Evolutionary conservation across 2,888 invertebrate genomes (phyloP).

Genomic region (Tachina fera): DNA sequence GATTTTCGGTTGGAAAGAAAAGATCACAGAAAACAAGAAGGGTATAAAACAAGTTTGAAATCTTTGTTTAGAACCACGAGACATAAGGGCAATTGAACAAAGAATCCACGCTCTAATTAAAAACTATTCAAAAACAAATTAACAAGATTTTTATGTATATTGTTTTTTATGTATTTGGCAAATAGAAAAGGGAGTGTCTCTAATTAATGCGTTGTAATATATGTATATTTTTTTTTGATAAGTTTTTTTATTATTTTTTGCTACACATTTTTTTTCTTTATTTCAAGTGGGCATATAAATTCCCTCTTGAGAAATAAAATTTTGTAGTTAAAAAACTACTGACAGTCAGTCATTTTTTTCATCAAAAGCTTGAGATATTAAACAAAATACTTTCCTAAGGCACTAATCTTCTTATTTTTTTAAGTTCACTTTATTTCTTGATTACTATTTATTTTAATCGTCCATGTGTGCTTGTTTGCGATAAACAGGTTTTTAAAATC

Average conservation of each 20-base stretch:
- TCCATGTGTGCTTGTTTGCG: neutral
- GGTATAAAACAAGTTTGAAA: neutral
- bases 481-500: neutral
- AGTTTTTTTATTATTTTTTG: too few relatives aligned
- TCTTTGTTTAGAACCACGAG: neutral
- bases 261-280: too few relatives aligned
- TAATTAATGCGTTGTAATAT: conserved; percentile 29
- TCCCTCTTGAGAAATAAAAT: neutral
- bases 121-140: conserved; percentile 77
- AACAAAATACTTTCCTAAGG: too few relatives aligned
- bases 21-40: neutral
- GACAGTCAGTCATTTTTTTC: neutral
- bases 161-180: neutral
- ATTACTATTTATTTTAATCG: conserved; percentile 18
- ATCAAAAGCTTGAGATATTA: neutral
- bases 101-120: conserved; percentile 75
- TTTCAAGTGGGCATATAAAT: too few relatives aligned
- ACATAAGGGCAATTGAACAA: conserved; percentile 73
- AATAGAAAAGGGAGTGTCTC: neutral
- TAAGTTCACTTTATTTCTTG: neutral
- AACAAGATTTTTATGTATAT: conserved; percentile 46
- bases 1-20: neutral
- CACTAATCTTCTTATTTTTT: neutral
- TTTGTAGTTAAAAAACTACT: neutral
- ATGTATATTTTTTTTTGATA: too few relatives aligned